These are phyloP conservation scores for Alosa sapidissima DNA, from an alignment of 2,797 vertebrate species.

Conservation along the genomic window DNA sequence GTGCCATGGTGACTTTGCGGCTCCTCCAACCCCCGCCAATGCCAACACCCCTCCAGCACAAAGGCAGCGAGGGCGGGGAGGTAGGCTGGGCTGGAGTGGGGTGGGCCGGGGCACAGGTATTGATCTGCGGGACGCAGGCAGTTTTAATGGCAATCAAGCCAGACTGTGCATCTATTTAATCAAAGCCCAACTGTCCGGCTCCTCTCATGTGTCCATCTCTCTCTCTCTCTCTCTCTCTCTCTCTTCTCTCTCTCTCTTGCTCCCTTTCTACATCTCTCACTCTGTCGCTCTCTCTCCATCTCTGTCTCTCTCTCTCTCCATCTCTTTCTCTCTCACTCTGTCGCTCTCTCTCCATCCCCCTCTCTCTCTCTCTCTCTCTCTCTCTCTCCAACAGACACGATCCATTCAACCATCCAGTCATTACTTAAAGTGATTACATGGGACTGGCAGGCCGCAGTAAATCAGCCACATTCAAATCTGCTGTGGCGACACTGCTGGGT, in stretches of 20 bases:
- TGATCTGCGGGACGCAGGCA: conserved; percentile 1
- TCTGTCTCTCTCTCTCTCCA: too few species aligned
- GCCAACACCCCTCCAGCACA: conserved; percentile 26
- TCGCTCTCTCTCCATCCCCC: background rate
- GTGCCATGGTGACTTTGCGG: conserved; percentile 47
- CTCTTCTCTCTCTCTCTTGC: background rate
- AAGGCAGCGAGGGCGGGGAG: background rate
- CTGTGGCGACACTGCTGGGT: background rate
- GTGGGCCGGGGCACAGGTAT: background rate
- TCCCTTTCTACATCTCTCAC: background rate
- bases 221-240: background rate
- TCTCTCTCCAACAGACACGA: conserved; percentile 6
- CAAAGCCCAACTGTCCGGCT: background rate
- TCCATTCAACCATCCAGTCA: conserved; percentile 7
- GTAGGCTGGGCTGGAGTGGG: background rate
- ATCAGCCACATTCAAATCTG: conserved; percentile 16
- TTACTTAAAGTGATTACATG: conserved; percentile 25
- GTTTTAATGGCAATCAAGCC: conserved; percentile 31
- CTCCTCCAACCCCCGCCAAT: conserved; percentile 10
- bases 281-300: background rate
- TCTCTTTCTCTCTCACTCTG: too few species aligned
- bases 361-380: background rate
- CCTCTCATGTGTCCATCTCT: conserved; percentile 3
- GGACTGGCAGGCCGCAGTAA: conserved; percentile 20
- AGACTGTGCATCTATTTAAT: conserved; percentile 1